Conservation (phyloP, 1,140 invertebrate species). For the Cydia fagiglandana region DNA sequence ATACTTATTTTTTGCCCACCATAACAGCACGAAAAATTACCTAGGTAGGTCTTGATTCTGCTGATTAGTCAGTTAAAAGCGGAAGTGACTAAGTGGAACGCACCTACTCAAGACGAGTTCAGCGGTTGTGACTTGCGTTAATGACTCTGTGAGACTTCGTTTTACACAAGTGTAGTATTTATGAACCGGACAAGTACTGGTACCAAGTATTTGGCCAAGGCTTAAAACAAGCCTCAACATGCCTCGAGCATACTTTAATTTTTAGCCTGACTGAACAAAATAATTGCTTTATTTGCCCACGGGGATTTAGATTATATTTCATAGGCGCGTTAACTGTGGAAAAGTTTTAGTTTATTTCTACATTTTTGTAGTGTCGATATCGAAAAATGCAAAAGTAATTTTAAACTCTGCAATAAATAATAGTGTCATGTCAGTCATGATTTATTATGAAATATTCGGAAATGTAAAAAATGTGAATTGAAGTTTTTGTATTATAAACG, state of each 20-base stretch:
- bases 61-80: background rate
- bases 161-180: conserved; percentile 3
- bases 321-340: background rate
- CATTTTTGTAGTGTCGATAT: no score
- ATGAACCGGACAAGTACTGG: background rate
- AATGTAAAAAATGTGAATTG: background rate
- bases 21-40: no score
- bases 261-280: no score
- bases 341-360: background rate
- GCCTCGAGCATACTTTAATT: no score
- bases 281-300: no score
- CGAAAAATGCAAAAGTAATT: background rate
- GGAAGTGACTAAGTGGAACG: background rate
- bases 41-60: no score
- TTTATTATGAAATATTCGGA: conserved; percentile 5
- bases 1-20: no score
- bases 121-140: conserved; percentile 27
- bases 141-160: conserved; percentile 15
- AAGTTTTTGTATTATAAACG: background rate
- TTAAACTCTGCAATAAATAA: background rate
- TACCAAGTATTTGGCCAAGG: background rate
- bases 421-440: conserved; percentile 3
- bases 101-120: conserved; percentile 23
- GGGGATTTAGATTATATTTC: no score
- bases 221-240: background rate